Conservation (phyloP, 2,888 invertebrate genomes). For the Eurytoma adleriae region DNA sequence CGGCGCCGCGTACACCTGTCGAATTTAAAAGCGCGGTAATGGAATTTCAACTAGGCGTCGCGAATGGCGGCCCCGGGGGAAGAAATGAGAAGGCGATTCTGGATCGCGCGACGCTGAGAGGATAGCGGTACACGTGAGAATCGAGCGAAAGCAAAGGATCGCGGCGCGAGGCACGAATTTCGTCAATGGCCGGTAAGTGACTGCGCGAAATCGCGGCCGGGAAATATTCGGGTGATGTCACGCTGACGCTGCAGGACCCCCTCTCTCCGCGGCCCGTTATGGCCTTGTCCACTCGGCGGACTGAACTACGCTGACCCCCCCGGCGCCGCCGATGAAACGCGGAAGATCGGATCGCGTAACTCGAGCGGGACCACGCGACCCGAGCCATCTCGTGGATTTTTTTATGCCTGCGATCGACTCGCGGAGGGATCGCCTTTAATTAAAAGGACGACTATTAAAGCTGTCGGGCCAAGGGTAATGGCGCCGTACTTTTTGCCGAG, state of each 20-base stretch:
- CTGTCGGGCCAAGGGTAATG: too few species aligned
- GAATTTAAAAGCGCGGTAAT: background rate
- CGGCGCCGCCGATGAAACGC: conserved; percentile 50
- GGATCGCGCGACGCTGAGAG: background rate
- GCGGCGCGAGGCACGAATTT: background rate
- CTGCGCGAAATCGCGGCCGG: conserved; percentile 62
- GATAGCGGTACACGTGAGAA: background rate
- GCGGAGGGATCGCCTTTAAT: too few species aligned
- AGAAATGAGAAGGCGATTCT: background rate
- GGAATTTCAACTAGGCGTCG: background rate
- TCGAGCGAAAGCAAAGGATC: background rate
- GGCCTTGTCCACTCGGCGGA: conserved; percentile 56
- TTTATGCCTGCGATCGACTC: too few species aligned
- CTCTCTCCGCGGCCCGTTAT: conserved; percentile 64
- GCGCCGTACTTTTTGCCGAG: too few species aligned
- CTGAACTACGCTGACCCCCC: conserved; percentile 68
- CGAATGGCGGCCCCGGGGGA: background rate
- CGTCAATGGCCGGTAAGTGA: conserved; percentile 16
- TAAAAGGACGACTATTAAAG: too few species aligned
- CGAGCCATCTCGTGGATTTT: too few species aligned
- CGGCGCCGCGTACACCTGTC: background rate
- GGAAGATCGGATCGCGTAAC: conserved; percentile 45
- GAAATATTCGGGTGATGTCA: conserved; percentile 61
- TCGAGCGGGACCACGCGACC: too few species aligned
- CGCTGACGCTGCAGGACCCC: conserved; percentile 65